Evolutionary conservation across 2,888 invertebrate species (phyloP), one percentile per base, ranked within the genome.

Genomic region (Calliscelio sp.): DNA sequence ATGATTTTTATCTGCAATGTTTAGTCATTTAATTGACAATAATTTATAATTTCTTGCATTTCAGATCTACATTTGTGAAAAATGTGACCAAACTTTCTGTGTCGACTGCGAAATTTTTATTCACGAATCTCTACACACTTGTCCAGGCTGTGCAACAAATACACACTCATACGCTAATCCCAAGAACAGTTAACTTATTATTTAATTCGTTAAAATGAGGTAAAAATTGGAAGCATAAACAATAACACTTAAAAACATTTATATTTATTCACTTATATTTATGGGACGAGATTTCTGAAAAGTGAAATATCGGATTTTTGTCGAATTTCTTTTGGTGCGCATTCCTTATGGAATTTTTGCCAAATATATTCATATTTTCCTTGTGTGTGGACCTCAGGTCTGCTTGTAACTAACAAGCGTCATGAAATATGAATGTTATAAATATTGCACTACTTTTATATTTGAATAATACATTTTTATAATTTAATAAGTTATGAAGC

Each of bases 41-140:
- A 18, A 46, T 46, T n/a, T n/a, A 46, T 41, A 25, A 25, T 53
- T 71, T n/a, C 90, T 5, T 90, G 68, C 86, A 88, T 86, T 84
- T 94, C 94, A 97, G 96, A 94, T 98, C 20, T 98, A 97, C 92
- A 94, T 95, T 46, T 99, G 99, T 93, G 94, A 94, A 38, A 96
- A 95, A 18, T 99, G 99, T 93, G 93, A 93, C 5, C 96, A 96
- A 92, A 93, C 95, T 79, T 99, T 97, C 93, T 99, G 99, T 93
- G 95, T 97, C 89, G 98, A 99, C 93, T 99, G 99, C 94, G 99
- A 99, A 94, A 95, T 97, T 88, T 97, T 98, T 92, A 96, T 99
- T 44, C 98, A 99, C 87, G 97, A 98, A 88, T 97, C 97, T 0
- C 94, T 99, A 70, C 99, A 99, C 93, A 97, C 97, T 44, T 99